phyloP scores from a whole-genome alignment of 2,888 invertebrate species.

The Apodemia zela region DNA sequence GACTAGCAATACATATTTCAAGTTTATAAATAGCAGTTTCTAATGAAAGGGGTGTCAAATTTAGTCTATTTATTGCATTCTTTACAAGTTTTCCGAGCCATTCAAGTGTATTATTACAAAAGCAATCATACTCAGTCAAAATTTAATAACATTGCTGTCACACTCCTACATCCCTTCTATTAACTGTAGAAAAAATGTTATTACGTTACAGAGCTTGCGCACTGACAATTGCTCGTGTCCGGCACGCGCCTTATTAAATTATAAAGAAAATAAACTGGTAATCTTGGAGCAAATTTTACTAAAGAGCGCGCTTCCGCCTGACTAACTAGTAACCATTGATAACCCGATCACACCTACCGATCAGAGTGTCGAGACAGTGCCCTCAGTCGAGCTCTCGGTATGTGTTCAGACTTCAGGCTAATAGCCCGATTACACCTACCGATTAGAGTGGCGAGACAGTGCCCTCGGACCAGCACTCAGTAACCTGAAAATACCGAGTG shows the following conservation, averaged over 20 bases:
- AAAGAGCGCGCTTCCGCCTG: not conserved
- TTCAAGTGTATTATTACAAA: conserved; percentile 17
- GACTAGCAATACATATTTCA: too few relatives aligned
- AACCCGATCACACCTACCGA: too few relatives aligned
- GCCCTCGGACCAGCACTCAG: too few relatives aligned
- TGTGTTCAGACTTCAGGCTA: too few relatives aligned
- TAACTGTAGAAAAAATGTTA: conserved; percentile 30
- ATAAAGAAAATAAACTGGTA: conserved; percentile 65
- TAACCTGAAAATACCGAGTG: too few relatives aligned
- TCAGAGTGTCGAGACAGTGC: too few relatives aligned
- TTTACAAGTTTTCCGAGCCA: not conserved
- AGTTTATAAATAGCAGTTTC: too few relatives aligned
- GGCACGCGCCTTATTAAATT: conserved; percentile 74
- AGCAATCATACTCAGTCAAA: conserved; percentile 16
- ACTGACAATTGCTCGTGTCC: conserved; percentile 52
- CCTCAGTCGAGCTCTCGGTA: too few relatives aligned
- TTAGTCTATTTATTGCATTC: not conserved
- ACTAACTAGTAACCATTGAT: too few relatives aligned
- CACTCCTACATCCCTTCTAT: conserved; percentile 30
- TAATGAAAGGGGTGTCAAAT: not conserved
- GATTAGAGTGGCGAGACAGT: too few relatives aligned
- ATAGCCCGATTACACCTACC: too few relatives aligned
- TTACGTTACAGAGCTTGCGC: conserved; percentile 54
- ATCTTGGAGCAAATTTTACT: not conserved
- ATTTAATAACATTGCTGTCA: conserved; percentile 21